Conservation (phyloP, 2,888 invertebrate genomes). For the Halictus quadricinctus region DNA sequence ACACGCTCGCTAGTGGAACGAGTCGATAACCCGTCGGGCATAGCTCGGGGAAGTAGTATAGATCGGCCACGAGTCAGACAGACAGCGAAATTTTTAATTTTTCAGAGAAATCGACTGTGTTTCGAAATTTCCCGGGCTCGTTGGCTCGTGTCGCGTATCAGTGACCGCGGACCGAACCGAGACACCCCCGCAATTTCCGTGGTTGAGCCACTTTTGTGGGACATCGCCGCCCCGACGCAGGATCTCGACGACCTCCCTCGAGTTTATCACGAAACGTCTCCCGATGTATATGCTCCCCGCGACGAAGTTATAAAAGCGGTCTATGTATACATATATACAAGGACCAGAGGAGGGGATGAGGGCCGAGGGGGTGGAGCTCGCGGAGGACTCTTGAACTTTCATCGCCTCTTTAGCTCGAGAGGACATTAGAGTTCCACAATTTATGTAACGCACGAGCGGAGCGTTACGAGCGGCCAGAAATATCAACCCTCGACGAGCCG, state of each 20-base stretch:
- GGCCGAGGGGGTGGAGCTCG: background rate
- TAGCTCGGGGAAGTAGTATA: background rate
- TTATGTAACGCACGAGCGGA: constrained; percentile 39
- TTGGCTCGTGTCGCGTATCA: background rate
- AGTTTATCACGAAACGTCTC: constrained; percentile 51
- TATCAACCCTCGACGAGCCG: constrained; percentile 12
- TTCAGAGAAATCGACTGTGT: background rate
- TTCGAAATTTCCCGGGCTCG: background rate
- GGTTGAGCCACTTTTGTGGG: constrained; percentile 15
- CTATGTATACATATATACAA: constrained; percentile 22
- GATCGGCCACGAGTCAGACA: background rate
- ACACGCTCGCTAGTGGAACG: background rate
- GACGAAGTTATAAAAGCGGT: constrained; percentile 39
- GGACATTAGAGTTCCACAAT: constrained; percentile 51
- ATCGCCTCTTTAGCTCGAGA: constrained; percentile 47
- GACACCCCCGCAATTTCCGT: constrained; percentile 22
- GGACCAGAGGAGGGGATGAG: background rate
- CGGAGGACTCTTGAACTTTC: constrained; percentile 47
- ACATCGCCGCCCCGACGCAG: background rate
- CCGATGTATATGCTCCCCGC: constrained; percentile 31
- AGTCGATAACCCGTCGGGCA: constrained; percentile 26
- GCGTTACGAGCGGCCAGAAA: constrained; percentile 23
- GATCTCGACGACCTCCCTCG: background rate
- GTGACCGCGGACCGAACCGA: background rate
- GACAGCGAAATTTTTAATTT: background rate